Percentiles rank a stretch among this genome's conserved stretches.
phyloP scores from a whole-genome alignment of 2,797 vertebrate genomes.

The Sebastes kiyomatsui region DNA sequence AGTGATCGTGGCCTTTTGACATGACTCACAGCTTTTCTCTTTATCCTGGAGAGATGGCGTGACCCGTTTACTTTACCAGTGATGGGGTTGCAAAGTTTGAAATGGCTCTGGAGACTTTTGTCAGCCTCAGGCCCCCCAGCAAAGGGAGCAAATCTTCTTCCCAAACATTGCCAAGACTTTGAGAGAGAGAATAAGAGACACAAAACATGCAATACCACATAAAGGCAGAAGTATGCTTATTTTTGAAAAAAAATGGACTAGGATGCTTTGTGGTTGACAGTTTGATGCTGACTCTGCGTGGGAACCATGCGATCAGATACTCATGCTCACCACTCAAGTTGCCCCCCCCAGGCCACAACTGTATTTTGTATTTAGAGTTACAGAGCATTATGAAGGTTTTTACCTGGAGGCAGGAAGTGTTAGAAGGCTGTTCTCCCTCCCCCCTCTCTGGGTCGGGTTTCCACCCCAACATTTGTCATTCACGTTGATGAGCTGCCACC shows the following conservation, averaged over 20 bases:
- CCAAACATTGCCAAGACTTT: not conserved
- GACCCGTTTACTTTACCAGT: slow-evolving; percentile 3
- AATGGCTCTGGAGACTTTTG: not conserved
- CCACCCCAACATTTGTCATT: not conserved
- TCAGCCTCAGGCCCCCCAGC: not conserved
- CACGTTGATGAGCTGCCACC: not conserved
- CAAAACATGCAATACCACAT: not conserved
- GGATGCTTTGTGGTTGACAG: not conserved
- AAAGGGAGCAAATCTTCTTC: not conserved
- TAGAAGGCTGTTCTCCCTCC: not conserved
- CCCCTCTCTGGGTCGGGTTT: not conserved
- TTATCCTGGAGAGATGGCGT: not conserved
- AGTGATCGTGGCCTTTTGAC: not conserved
- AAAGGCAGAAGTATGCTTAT: not conserved
- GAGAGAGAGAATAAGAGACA: not conserved
- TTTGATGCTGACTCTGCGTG: not conserved
- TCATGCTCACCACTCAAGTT: not conserved
- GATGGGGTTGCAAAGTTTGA: slow-evolving; percentile 21
- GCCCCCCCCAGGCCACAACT: not conserved
- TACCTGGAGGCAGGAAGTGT: slow-evolving; percentile 4
- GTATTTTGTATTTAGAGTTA: not conserved
- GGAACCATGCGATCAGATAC: not conserved
- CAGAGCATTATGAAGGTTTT: not conserved
- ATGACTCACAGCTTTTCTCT: slow-evolving; percentile 9
- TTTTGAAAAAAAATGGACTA: not conserved